Evolutionary conservation across 1,140 invertebrate species (phyloP).

Genomic region (Drosophila nigrodunni): DNA sequence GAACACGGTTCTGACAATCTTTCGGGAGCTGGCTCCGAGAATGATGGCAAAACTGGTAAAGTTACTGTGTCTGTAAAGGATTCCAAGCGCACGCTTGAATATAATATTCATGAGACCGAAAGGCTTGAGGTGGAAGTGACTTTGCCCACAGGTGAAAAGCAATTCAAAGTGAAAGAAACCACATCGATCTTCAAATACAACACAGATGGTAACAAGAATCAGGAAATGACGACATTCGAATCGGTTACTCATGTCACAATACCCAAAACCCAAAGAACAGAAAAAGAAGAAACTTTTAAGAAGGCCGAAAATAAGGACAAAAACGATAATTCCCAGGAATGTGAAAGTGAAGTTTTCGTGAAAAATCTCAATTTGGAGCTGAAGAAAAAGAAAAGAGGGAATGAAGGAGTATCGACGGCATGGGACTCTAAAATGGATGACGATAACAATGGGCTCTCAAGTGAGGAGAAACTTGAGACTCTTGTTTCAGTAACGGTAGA

Average conservation of each 20-base stretch:
- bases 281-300: neutral
- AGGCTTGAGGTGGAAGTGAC: neutral
- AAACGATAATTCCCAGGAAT: too few species aligned
- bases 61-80: neutral
- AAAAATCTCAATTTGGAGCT: too few species aligned
- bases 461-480: neutral
- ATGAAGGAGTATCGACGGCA: neutral
- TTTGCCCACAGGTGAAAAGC: neutral
- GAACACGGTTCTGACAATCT: too few species aligned
- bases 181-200: neutral
- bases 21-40: neutral
- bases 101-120: neutral
- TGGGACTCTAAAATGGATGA: neutral
- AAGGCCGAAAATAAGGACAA: too few species aligned
- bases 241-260: neutral
- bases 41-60: neutral
- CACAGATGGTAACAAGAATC: too few species aligned
- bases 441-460: neutral
- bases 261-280: neutral
- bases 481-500: neutral
- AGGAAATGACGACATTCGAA: neutral
- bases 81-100: neutral
- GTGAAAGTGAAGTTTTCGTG: too few species aligned
- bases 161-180: neutral
- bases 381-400: neutral